Evolutionary conservation across 2,797 vertebrate species (phyloP), one percentile per base, ranked within the genome.

Genomic region (Pantherophis vulpinus): DNA sequence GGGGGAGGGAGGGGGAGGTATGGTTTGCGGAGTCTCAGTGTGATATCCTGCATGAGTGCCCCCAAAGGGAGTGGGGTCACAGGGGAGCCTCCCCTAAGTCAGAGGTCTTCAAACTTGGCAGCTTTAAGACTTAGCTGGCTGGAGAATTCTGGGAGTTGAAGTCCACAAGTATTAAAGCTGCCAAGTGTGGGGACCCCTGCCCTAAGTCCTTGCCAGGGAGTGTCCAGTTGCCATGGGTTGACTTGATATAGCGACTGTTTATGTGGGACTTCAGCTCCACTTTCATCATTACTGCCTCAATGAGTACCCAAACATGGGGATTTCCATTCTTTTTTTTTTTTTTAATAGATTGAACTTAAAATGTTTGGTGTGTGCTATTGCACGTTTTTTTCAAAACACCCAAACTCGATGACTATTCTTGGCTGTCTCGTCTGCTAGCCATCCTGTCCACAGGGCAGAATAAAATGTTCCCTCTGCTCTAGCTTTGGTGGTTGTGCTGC

Each of bases 31-130:
- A 20, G 1, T 25, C 23, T 66, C 58, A 55, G 37, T 7, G 5
- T 29, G 12, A 6, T 4, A 5, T n/a, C 8, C 60, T 2, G 23
- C 18, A n/a, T 3, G 5, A 23, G 18, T 1, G 11, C 25, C 2
- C 27, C 54, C n/a, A 51, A 60, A 74, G 66, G 5, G 32, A 70
- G 13, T 0, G 13, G 83, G 55, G 16, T 9, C 37, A 25, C 74
- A 74, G 32, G 74, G 20, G 37, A 47, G 37, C 37, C 29, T 4
- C 20, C 8, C 3, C 2, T 6, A 37, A 51, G 58, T 12, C 23
- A 54, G 51, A 54, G 51, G 9, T 54, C 51, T 54, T 54, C 51
- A 54, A 54, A 54, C 51, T 10, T 54, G 51, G 51, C 51, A 54
- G 9, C 9, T 54, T 54, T 54, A 54, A 54, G 51, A 54, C 51